Evolutionary conservation across 64 coral and sea anemone species (phyloP).

Genomic region (Trachythela sp.): DNA sequence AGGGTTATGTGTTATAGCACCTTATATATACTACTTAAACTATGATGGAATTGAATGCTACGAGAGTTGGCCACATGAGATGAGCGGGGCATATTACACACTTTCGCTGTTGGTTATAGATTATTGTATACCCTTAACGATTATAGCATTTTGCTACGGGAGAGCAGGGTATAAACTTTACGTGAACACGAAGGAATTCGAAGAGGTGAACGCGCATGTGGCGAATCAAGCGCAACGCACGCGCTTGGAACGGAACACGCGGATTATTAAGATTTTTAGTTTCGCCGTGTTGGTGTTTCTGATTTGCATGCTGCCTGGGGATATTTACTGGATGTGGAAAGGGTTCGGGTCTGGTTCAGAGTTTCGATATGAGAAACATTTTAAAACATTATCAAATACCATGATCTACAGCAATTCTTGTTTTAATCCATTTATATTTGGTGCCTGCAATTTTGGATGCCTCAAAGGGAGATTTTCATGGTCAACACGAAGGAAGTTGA

Average conservation of each 20-base stretch:
- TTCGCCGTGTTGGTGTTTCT: neutral
- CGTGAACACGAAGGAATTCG: neutral
- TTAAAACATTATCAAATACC: neutral
- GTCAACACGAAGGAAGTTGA: neutral
- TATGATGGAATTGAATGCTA: neutral
- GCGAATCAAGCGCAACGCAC: neutral
- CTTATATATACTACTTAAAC: neutral
- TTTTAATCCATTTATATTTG: slow-evolving; percentile 9
- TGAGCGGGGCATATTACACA: neutral
- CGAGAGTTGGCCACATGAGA: neutral
- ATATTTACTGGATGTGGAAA: slow-evolving; percentile 17
- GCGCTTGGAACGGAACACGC: neutral
- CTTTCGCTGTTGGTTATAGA: neutral
- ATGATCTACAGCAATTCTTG: neutral
- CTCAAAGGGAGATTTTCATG: neutral
- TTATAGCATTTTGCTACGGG: neutral
- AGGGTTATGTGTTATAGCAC: neutral
- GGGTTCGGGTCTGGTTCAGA: neutral
- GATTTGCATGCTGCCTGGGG: neutral
- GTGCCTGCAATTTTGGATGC: neutral
- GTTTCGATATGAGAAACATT: neutral
- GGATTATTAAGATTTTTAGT: slow-evolving; percentile 1
- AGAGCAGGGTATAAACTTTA: neutral
- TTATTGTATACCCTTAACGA: neutral
- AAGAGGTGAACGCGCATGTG: neutral